Percentiles rank a stretch among this genome's conserved stretches.
Conservation (phyloP, 2,888 invertebrate species). For the Embidobia sp. region DNA sequence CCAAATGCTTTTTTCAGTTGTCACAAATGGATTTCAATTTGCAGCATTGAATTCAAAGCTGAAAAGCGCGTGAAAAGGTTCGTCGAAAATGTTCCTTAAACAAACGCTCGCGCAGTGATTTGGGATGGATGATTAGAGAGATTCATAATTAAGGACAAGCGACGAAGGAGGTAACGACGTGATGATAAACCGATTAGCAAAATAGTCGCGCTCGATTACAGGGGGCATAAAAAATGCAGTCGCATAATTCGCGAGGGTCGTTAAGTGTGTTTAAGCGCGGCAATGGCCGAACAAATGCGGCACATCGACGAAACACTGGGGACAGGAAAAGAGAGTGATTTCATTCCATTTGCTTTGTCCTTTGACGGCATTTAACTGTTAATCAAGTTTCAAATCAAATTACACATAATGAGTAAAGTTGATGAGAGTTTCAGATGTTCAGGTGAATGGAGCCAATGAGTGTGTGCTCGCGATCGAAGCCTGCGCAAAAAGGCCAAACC, state of each 20-base stretch:
- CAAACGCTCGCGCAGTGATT: too few species aligned
- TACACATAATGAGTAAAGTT: conserved; percentile 79
- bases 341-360: conserved; percentile 71
- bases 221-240: conserved; percentile 42
- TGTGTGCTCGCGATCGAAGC: conserved; percentile 39
- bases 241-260: conserved; percentile 44
- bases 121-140: conserved; percentile 17
- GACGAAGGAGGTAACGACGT: conserved; percentile 1
- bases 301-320: conserved; percentile 49
- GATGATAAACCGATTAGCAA: conserved; percentile 44
- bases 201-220: conserved; percentile 39
- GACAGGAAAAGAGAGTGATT: conserved; percentile 60
- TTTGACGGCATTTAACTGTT: conserved; percentile 76
- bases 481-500: conserved; percentile 56
- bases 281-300: conserved; percentile 46
- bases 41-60: too few species aligned
- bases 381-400: conserved; percentile 79
- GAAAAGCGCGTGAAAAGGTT: too few species aligned
- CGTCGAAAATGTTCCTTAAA: too few species aligned
- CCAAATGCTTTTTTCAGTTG: too few species aligned
- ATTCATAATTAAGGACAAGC: conserved; percentile 25
- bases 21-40: too few species aligned
- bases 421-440: conserved; percentile 71
- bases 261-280: conserved; percentile 52
- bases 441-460: conserved; percentile 71